phyloP scores from a whole-genome alignment of 2,888 invertebrate genomes.

The Dione juno region DNA sequence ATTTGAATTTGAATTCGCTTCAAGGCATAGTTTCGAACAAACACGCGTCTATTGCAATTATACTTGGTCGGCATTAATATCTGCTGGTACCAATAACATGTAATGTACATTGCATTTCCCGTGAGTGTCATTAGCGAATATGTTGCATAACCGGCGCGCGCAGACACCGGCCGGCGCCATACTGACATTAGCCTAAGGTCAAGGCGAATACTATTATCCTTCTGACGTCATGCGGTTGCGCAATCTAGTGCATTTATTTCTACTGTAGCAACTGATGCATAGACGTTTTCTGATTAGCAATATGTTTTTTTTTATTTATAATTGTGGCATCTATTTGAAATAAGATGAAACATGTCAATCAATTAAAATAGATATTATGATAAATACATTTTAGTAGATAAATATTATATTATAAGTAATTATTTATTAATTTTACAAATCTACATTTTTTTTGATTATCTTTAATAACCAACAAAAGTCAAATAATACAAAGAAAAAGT shows the following conservation, averaged over 20 bases:
- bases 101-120: conserved; percentile 47
- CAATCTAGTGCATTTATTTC: conserved; percentile 42
- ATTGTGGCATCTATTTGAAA: too few species aligned
- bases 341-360: too few species aligned
- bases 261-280: conserved; percentile 29
- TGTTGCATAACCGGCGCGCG: conserved; percentile 63
- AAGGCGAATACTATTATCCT: conserved; percentile 75
- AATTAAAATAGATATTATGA: too few species aligned
- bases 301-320: neutral
- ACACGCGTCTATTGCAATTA: neutral
- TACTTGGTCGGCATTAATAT: neutral
- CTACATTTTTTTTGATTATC: too few species aligned
- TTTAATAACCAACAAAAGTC: too few species aligned
- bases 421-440: too few species aligned
- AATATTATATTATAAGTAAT: too few species aligned
- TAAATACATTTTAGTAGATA: too few species aligned
- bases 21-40: too few species aligned
- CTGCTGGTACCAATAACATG: neutral
- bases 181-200: conserved; percentile 74
- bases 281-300: conserved; percentile 3
- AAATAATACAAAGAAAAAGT: too few species aligned
- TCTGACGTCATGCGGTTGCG: conserved; percentile 61
- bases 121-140: conserved; percentile 48
- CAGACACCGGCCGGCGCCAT: conserved; percentile 59
- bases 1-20: too few species aligned